Evolutionary conservation across 2,113 vertebrate species (phyloP).

Genomic region (Spilogale gracilis): DNA sequence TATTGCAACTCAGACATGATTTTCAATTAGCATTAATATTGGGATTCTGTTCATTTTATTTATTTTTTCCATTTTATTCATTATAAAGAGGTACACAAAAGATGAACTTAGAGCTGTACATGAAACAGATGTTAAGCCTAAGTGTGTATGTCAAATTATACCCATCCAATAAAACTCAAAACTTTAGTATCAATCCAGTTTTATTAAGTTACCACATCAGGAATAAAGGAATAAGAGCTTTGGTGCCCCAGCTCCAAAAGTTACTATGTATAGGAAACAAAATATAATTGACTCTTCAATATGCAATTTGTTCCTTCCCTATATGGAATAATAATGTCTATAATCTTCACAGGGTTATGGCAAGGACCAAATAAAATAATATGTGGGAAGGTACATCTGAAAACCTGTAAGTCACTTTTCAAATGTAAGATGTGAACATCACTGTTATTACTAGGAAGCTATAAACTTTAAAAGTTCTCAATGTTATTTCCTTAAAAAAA

Average conservation of each 20-base stretch:
- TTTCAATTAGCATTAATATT: background rate
- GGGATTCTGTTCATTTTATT: background rate
- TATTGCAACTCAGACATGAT: background rate
- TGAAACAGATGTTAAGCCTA: background rate
- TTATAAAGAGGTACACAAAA: background rate
- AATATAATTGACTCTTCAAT: background rate
- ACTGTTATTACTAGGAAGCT: background rate
- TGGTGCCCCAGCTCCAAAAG: background rate
- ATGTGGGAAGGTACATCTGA: background rate
- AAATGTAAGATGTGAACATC: background rate
- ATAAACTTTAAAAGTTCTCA: background rate
- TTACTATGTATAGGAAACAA: background rate
- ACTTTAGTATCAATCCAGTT: background rate
- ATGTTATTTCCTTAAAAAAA: background rate
- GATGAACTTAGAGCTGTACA: background rate
- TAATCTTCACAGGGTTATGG: background rate
- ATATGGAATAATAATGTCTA: background rate
- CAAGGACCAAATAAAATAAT: background rate
- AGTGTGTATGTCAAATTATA: background rate
- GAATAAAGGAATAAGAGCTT: background rate
- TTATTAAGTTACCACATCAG: background rate
- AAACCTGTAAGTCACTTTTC: background rate
- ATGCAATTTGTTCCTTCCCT: background rate
- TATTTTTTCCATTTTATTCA: slow-evolving; percentile 9
- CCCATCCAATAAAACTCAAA: background rate